Percentiles rank a stretch among this genome's conserved stretches.
phyloP scores from a whole-genome alignment of 1,140 invertebrate genomes.

The Drosophila bocqueti region DNA sequence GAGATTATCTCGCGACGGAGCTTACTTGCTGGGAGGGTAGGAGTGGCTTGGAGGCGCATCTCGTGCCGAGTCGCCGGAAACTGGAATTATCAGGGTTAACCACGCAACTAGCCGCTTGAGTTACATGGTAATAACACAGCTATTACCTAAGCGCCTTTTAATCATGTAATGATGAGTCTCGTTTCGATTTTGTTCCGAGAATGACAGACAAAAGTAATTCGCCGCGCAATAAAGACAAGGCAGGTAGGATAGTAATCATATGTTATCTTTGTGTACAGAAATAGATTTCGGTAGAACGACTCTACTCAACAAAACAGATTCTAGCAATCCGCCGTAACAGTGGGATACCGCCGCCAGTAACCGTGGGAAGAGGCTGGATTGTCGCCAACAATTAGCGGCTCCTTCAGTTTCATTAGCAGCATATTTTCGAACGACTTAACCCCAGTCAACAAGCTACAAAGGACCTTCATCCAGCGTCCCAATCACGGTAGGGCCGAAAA shows the following conservation, averaged over 20 bases:
- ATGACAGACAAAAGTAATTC: constrained; percentile 6
- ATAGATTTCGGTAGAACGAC: constrained; percentile 9
- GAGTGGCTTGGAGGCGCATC: not conserved
- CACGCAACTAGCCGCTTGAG: not conserved
- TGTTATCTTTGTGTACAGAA: not conserved
- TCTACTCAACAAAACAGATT: not conserved
- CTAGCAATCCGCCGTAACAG: not conserved
- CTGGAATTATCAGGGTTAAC: constrained; percentile 19
- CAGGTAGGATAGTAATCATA: not conserved
- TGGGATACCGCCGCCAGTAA: too few species aligned
- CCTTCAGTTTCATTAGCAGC: constrained; percentile 70
- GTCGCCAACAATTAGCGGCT: constrained; percentile 66
- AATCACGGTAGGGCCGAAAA: not conserved
- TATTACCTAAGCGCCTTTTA: not conserved
- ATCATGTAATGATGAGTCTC: not conserved
- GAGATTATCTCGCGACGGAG: not conserved
- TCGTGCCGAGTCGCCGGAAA: constrained; percentile 7
- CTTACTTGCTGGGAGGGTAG: not conserved
- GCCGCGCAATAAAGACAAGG: not conserved
- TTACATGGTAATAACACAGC: constrained; percentile 10
- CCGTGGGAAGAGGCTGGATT: not conserved
- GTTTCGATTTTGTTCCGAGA: constrained; percentile 1
- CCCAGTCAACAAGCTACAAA: constrained; percentile 47
- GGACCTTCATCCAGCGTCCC: not conserved
- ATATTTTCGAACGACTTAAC: constrained; percentile 67